Conservation (phyloP, 2,888 invertebrate species). For the Pyralis farinalis region DNA sequence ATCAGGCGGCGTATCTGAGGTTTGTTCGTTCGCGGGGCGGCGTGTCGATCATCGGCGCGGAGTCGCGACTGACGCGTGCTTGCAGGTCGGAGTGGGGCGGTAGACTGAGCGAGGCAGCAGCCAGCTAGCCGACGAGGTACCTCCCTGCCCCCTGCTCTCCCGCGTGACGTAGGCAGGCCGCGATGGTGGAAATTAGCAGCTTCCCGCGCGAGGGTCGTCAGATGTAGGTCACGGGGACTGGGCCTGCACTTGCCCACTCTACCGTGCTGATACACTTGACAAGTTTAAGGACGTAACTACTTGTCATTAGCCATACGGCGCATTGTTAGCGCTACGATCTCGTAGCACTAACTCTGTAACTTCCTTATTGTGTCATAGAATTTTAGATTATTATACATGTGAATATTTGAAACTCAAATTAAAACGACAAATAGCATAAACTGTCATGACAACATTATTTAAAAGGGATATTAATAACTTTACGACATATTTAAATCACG, state of each 20-base stretch:
- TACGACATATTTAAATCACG: too few species aligned
- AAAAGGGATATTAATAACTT: too few species aligned
- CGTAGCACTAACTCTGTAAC: slow-evolving; percentile 7
- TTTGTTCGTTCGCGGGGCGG: slow-evolving; percentile 38
- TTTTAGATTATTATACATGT: too few species aligned
- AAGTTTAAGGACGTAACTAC: slow-evolving; percentile 76
- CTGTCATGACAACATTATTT: too few species aligned
- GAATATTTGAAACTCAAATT: too few species aligned
- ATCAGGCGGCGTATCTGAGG: slow-evolving; percentile 53
- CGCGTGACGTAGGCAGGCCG: slow-evolving; percentile 65
- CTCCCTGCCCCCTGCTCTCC: slow-evolving; percentile 52
- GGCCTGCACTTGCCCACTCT: slow-evolving; percentile 74
- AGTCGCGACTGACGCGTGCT: slow-evolving; percentile 54
- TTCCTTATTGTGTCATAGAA: too few species aligned
- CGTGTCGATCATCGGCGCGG: slow-evolving; percentile 40
- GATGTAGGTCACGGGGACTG: slow-evolving; percentile 80
- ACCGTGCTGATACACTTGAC: slow-evolving; percentile 70
- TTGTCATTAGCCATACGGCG: slow-evolving; percentile 49
- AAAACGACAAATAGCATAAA: too few species aligned
- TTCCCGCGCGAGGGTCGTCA: slow-evolving; percentile 78
- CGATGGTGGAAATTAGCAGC: slow-evolving; percentile 79
- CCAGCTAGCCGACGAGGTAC: slow-evolving; percentile 52
- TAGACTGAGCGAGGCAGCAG: slow-evolving; percentile 60
- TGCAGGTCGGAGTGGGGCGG: slow-evolving; percentile 59
- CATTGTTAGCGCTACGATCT: slow-evolving; percentile 20